Conservation (phyloP, 2,797 vertebrate genomes). For the Hypotaenidia okinawae region DNA sequence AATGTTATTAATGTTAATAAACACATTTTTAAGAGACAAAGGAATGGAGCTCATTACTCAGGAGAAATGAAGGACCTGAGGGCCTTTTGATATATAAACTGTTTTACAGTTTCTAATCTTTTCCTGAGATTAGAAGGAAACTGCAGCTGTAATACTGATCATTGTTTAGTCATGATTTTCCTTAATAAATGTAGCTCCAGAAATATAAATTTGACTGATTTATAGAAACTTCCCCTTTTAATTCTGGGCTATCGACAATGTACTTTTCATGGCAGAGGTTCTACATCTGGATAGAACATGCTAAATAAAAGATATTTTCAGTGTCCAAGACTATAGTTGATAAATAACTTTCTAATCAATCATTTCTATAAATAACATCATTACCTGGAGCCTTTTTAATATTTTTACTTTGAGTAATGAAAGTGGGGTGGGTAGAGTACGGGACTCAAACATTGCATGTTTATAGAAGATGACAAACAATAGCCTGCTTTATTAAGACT, state of each 20-base stretch:
- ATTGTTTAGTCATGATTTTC: slow-evolving; percentile 8
- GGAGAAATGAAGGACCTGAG: background rate
- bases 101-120: slow-evolving; percentile 19
- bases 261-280: background rate
- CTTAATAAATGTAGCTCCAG: background rate
- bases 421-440: accelerated
- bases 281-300: background rate
- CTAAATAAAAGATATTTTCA: background rate
- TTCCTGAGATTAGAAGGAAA: slow-evolving; percentile 16
- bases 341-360: background rate
- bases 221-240: background rate
- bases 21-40: background rate
- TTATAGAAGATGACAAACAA: background rate
- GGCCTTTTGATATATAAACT: slow-evolving; percentile 25
- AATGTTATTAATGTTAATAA: slow-evolving; percentile 36
- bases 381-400: background rate
- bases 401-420: background rate
- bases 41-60: slow-evolving; percentile 15
- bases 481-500: background rate
- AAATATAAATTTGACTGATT: slow-evolving; percentile 15
- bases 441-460: background rate
- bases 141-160: background rate
- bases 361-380: background rate
- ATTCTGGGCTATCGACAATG: background rate
- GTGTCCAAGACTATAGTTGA: background rate